Evolutionary conservation across 2,888 invertebrate genomes (phyloP).

Genomic region (Pteria penguin): DNA sequence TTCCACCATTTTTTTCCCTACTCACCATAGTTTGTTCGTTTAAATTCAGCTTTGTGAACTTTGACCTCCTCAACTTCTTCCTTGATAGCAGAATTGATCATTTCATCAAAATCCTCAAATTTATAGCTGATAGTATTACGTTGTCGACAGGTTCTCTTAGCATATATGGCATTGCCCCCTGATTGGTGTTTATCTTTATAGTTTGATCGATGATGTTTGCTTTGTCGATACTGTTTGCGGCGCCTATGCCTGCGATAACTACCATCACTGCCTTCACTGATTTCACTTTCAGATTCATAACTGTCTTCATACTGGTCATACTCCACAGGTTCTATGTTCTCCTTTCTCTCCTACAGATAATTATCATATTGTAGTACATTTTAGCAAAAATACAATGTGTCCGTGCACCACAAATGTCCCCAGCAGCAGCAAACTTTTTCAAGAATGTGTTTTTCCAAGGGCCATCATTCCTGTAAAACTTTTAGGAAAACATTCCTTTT

Average conservation of each 20-base stretch:
- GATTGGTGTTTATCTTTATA: conserved; percentile 8
- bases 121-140: conserved; percentile 84
- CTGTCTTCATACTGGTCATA: conserved; percentile 30
- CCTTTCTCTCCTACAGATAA: conserved; percentile 35
- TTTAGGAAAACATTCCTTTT: no score
- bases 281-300: conserved; percentile 40
- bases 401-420: no score
- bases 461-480: no score
- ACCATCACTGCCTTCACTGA: conserved; percentile 1
- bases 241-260: background rate
- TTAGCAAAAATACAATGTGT: no score
- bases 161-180: conserved; percentile 28
- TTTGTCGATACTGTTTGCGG: background rate
- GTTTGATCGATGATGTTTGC: conserved; percentile 8
- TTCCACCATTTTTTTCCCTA: no score
- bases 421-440: no score
- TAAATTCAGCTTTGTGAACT: conserved; percentile 1
- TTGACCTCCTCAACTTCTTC: conserved; percentile 68
- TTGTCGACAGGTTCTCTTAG: conserved; percentile 45
- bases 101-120: conserved; percentile 95
- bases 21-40: conserved; percentile 15
- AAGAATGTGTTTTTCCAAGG: no score
- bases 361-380: no score
- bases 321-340: conserved; percentile 43
- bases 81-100: conserved; percentile 91